Percentiles rank a stretch among this genome's conserved stretches.
Conservation (phyloP, 1,140 invertebrate genomes). For the Magallana ariakensis region DNA sequence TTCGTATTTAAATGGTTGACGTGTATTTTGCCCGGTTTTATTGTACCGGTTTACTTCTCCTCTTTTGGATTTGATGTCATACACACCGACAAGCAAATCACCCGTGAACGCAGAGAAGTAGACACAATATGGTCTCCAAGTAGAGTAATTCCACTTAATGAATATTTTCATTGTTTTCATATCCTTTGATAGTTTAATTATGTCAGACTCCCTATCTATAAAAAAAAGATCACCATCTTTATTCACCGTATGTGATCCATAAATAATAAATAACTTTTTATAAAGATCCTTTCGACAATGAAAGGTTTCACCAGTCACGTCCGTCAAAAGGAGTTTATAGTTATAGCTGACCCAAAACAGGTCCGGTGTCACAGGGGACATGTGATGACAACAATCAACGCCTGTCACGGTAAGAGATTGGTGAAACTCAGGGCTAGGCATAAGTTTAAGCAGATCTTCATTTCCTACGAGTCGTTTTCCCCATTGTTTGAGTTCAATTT, state of each 20-base stretch:
- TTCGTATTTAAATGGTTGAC: background rate
- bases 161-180: background rate
- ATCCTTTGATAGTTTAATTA: background rate
- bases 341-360: no score
- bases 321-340: no score
- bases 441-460: no score
- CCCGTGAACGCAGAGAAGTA: background rate
- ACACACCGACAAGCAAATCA: background rate
- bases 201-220: background rate
- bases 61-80: background rate
- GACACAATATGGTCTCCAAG: background rate
- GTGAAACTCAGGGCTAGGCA: no score
- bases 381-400: no score
- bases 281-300: no score
- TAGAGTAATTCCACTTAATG: background rate
- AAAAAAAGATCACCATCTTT: background rate
- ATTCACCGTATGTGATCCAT: background rate
- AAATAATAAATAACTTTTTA: no score
- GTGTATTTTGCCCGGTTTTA: background rate
- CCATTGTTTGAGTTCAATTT: no score
- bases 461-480: no score
- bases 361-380: no score
- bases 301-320: no score
- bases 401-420: no score
- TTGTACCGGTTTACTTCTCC: background rate